Conservation (phyloP, 2,113 vertebrate species). For the Saccopteryx bilineata region DNA sequence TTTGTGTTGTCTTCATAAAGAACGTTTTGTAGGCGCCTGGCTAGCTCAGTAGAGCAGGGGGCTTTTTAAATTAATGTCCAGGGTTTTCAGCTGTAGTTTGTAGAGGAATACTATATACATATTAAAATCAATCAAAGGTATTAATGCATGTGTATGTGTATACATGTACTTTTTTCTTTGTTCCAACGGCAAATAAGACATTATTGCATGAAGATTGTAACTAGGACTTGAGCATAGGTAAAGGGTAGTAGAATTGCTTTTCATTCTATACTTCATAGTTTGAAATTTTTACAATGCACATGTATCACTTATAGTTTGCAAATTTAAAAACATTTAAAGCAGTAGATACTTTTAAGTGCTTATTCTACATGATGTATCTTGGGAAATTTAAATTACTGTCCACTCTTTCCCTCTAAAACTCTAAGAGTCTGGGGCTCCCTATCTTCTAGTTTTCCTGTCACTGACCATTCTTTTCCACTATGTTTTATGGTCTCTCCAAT, state of each 20-base stretch:
- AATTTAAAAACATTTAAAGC: not conserved
- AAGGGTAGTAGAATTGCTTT: not conserved
- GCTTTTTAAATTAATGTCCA: not conserved
- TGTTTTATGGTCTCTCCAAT: not conserved
- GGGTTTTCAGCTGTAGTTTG: not conserved
- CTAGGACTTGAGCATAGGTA: not conserved
- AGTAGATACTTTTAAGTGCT: not conserved
- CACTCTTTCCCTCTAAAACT: not conserved
- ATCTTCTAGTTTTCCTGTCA: not conserved
- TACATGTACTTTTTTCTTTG: not conserved
- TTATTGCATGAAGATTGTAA: not conserved
- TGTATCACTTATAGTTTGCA: not conserved
- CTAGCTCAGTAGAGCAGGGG: not conserved
- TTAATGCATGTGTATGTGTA: not conserved
- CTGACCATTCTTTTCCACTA: not conserved
- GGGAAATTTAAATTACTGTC: not conserved
- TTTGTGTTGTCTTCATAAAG: not conserved
- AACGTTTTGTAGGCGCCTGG: not conserved
- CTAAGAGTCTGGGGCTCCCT: not conserved
- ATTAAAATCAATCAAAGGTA: not conserved
- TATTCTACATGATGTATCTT: not conserved
- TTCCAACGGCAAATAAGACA: not conserved
- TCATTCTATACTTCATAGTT: not conserved
- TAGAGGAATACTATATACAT: not conserved
- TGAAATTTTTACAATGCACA: not conserved